phyloP scores from a whole-genome alignment of 2,888 invertebrate species.

The Scaptomyza cyrtandrae region DNA sequence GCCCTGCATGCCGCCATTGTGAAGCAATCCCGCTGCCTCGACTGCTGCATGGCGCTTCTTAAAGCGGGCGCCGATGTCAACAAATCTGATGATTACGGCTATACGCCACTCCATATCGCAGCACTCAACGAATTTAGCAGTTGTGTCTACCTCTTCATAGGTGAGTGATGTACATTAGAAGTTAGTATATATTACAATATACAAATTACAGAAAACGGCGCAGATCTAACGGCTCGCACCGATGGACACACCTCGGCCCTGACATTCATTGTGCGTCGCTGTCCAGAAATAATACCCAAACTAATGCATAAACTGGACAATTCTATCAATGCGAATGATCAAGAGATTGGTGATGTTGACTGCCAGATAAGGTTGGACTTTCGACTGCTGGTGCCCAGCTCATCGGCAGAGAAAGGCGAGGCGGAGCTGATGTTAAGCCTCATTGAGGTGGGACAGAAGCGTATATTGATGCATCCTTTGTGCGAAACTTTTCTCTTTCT shows the following conservation, averaged over 20 bases:
- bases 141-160: conserved; percentile 89
- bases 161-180: conserved; percentile 64
- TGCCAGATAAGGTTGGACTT: conserved; percentile 91
- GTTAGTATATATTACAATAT: neutral
- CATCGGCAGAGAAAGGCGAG: conserved; percentile 87
- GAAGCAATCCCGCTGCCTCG: conserved; percentile 88
- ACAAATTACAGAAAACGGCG: conserved; percentile 87
- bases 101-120: conserved; percentile 92
- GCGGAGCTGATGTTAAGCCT: conserved; percentile 89
- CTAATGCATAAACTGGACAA: conserved; percentile 89
- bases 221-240: conserved; percentile 92
- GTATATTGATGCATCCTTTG: conserved; percentile 92
- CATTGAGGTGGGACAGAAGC: conserved; percentile 92
- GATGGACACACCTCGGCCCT: conserved; percentile 92
- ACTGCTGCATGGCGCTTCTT: conserved; percentile 88
- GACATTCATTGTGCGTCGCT: conserved; percentile 92
- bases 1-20: conserved; percentile 93
- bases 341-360: conserved; percentile 93
- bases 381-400: conserved; percentile 86
- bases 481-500: conserved; percentile 93
- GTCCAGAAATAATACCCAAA: conserved; percentile 92
- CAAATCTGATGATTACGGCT: conserved; percentile 91
- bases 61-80: conserved; percentile 90
- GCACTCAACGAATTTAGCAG: conserved; percentile 92
- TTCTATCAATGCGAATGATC: conserved; percentile 91